Evolutionary conservation across 2,888 invertebrate species (phyloP).

Genomic region (Torymus auratus): DNA sequence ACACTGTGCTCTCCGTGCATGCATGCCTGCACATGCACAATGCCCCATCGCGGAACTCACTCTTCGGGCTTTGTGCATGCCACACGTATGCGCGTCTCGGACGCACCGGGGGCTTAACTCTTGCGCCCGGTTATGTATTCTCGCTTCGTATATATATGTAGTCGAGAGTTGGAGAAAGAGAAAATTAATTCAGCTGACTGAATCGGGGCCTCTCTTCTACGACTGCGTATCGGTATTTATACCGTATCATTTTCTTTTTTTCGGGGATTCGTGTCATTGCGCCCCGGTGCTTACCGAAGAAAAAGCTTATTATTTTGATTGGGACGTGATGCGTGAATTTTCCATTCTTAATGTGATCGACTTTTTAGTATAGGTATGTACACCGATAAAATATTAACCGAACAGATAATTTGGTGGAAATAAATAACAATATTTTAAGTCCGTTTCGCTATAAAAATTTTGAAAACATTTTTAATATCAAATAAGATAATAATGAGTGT

Average conservation of each 20-base stretch:
- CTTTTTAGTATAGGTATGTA: too few species aligned
- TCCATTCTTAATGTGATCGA: too few species aligned
- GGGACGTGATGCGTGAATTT: too few species aligned
- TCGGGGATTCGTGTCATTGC: background rate
- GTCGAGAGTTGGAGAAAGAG: background rate
- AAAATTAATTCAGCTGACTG: conserved; percentile 30
- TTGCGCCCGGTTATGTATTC: background rate
- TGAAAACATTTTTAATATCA: too few species aligned
- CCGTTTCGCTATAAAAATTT: too few species aligned
- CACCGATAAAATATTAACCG: too few species aligned
- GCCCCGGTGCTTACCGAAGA: too few species aligned
- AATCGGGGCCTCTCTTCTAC: background rate
- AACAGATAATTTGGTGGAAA: too few species aligned
- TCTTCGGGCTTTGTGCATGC: background rate
- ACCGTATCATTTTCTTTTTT: background rate
- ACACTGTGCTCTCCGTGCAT: conserved; percentile 30
- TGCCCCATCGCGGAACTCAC: conserved; percentile 54
- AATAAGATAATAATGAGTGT: too few species aligned
- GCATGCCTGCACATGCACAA: conserved; percentile 64
- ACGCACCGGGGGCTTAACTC: background rate
- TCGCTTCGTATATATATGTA: background rate
- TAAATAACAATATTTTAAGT: too few species aligned
- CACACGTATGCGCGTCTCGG: background rate
- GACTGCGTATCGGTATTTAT: background rate
- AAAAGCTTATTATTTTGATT: too few species aligned